phyloP scores from a whole-genome alignment of 1,140 invertebrate genomes.

The Chelonus insularis region DNA sequence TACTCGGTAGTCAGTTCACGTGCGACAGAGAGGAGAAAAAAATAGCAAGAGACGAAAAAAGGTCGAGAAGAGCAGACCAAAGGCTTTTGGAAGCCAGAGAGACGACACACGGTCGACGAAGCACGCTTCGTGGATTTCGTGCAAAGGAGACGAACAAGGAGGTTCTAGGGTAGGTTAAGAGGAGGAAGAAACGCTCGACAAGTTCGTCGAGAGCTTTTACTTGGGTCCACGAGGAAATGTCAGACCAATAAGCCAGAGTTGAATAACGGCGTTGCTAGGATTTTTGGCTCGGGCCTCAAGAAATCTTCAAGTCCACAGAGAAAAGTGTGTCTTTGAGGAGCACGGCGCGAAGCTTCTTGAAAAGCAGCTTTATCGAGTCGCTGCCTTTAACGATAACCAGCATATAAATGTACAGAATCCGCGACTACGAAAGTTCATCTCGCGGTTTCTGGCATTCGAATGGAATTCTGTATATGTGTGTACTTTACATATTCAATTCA shows the following conservation, averaged over 20 bases:
- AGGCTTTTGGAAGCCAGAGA: not conserved
- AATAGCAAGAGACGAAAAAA: not conserved
- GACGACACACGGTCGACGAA: conserved; percentile 16
- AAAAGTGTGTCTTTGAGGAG: not conserved
- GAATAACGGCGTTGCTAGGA: conserved; percentile 11
- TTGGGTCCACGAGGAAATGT: conserved; percentile 6
- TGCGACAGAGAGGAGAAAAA: not conserved
- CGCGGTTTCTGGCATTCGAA: not conserved
- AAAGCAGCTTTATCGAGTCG: conserved; percentile 13
- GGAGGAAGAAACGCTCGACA: not conserved
- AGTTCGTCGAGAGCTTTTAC: conserved; percentile 12
- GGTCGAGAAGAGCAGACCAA: not conserved
- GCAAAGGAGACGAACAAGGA: conserved; percentile 2
- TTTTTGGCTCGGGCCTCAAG: not conserved
- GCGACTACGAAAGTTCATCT: not conserved
- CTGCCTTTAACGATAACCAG: not conserved
- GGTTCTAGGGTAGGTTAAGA: not conserved
- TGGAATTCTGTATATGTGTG: not conserved
- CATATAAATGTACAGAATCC: not conserved
- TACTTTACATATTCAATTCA: not conserved
- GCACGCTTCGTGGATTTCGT: conserved; percentile 12
- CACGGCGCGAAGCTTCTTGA: not conserved
- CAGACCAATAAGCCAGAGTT: conserved; percentile 14
- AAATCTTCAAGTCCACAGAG: not conserved
- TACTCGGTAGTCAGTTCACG: not conserved